These are phyloP conservation scores for Sesia apiformis DNA, from an alignment of 2,888 invertebrate genomes.

Conservation along the genomic window DNA sequence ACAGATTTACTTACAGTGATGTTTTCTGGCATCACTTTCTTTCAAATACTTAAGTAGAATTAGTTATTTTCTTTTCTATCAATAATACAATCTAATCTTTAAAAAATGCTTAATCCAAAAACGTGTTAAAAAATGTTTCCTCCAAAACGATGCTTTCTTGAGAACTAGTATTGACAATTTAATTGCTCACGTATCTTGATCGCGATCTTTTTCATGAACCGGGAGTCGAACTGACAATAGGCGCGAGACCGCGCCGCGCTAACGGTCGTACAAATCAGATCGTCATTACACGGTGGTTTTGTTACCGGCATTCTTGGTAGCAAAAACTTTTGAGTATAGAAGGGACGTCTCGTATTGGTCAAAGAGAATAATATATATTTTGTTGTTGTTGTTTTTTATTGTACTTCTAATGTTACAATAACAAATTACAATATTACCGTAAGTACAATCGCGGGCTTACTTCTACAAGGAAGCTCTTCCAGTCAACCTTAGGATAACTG, in stretches of 20 bases:
- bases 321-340: constrained; percentile 40
- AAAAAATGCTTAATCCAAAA: background rate
- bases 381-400: too few species aligned
- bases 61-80: too few species aligned
- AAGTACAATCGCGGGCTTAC: too few species aligned
- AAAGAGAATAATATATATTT: background rate
- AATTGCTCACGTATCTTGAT: constrained; percentile 30
- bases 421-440: too few species aligned
- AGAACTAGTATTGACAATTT: constrained; percentile 14
- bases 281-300: constrained; percentile 47
- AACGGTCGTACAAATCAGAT: constrained; percentile 46
- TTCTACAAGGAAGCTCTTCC: too few species aligned
- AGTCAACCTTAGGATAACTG: too few species aligned
- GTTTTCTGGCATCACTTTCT: too few species aligned
- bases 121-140: constrained; percentile 6
- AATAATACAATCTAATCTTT: too few species aligned
- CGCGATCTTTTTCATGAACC: constrained; percentile 27
- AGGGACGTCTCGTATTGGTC: constrained; percentile 11
- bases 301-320: constrained; percentile 38
- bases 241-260: constrained; percentile 28
- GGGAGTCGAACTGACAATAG: constrained; percentile 42
- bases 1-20: too few species aligned
- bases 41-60: too few species aligned
- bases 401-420: too few species aligned
- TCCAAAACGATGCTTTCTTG: background rate